These are phyloP conservation scores for Nesometra sesokonis DNA, from an alignment of 35 echinoderm and acorn worm species.

Conservation along the genomic window DNA sequence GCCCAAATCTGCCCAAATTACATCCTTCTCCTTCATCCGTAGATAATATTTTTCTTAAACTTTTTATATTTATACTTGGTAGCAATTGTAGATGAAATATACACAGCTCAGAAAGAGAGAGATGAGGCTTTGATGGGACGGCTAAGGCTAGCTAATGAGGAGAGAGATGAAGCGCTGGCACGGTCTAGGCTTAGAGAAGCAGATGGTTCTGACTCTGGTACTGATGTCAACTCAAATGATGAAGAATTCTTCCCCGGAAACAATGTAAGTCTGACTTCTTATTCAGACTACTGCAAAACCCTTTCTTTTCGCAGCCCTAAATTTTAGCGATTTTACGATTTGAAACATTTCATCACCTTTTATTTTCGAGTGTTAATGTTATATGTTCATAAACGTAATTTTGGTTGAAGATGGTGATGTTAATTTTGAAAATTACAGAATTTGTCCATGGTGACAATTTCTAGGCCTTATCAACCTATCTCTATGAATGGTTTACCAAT, in stretches of 20 bases:
- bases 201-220: slow-evolving; percentile 76
- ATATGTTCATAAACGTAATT: too few relatives aligned
- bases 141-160: slow-evolving; percentile 88
- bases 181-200: slow-evolving; percentile 40
- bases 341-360: too few relatives aligned
- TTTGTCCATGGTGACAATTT: too few relatives aligned
- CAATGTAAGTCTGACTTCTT: not conserved
- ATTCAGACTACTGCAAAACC: not conserved
- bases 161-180: slow-evolving; percentile 78
- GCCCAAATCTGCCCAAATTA: too few relatives aligned
- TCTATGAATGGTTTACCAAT: too few relatives aligned
- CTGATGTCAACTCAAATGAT: slow-evolving; percentile 45
- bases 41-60: too few relatives aligned
- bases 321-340: not conserved
- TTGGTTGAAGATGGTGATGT: too few relatives aligned
- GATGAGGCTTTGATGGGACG: slow-evolving; percentile 73
- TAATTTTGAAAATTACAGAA: too few relatives aligned
- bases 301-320: not conserved
- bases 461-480: too few relatives aligned
- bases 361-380: too few relatives aligned
- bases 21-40: too few relatives aligned
- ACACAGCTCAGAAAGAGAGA: slow-evolving; percentile 74
- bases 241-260: not conserved
- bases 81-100: slow-evolving; percentile 90
- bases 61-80: not conserved